phyloP scores from a whole-genome alignment of 2,113 vertebrate genomes.

The Atherinomorus stipes region DNA sequence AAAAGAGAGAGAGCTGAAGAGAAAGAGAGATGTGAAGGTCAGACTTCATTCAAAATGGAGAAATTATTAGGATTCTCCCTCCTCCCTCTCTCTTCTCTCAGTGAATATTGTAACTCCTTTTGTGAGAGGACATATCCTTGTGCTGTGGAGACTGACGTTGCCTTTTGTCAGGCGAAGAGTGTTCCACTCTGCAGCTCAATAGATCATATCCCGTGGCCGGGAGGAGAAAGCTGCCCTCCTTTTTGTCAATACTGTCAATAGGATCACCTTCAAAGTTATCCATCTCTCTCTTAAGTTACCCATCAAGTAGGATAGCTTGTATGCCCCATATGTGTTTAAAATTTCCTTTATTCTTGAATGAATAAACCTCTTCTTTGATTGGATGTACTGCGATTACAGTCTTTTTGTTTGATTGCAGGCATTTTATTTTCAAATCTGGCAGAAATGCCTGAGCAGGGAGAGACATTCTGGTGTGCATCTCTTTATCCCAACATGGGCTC shows the following conservation, averaged over 20 bases:
- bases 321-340: background rate
- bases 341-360: slow-evolving; percentile 17
- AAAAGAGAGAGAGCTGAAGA: slow-evolving; percentile 23
- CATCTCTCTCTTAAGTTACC: slow-evolving; percentile 21
- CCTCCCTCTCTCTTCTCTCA: slow-evolving; percentile 29
- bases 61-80: slow-evolving; percentile 70
- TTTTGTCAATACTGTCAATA: slow-evolving; percentile 49
- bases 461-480: slow-evolving; percentile 46
- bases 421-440: slow-evolving; percentile 63
- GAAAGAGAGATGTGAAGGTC: slow-evolving; percentile 72
- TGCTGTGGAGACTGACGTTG: slow-evolving; percentile 63
- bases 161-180: slow-evolving; percentile 63
- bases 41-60: slow-evolving; percentile 78
- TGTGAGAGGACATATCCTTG: slow-evolving; percentile 71
- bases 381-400: slow-evolving; percentile 16
- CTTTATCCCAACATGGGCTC: slow-evolving; percentile 49
- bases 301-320: background rate
- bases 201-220: slow-evolving; percentile 59
- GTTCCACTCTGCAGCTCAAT: slow-evolving; percentile 56
- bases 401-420: slow-evolving; percentile 38
- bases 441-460: slow-evolving; percentile 30
- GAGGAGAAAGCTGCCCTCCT: slow-evolving; percentile 59
- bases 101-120: slow-evolving; percentile 65
- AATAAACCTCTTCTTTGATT: slow-evolving; percentile 28
- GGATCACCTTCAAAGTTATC: slow-evolving; percentile 42